These are phyloP conservation scores for Bombylius discolor DNA, from an alignment of 2,888 invertebrate genomes.

Conservation along the genomic window DNA sequence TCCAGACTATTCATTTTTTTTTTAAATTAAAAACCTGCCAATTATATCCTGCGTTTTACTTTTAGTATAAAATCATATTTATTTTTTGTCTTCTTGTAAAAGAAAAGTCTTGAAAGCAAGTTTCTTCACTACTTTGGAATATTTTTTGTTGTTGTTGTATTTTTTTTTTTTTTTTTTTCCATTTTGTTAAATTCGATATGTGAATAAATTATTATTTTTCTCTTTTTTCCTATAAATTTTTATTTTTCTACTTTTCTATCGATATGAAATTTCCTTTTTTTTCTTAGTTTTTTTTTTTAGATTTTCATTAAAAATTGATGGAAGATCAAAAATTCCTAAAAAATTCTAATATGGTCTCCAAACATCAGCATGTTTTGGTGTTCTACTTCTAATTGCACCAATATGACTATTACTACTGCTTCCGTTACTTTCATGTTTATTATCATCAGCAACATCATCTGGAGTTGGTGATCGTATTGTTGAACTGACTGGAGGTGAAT, in stretches of 20 bases:
- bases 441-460: slow-evolving; percentile 28
- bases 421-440: slow-evolving; percentile 4
- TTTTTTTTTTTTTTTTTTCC: background rate
- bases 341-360: slow-evolving; percentile 60
- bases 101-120: too few species aligned
- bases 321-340: background rate
- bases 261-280: slow-evolving; percentile 4
- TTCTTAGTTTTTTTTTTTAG: background rate
- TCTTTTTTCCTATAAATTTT: background rate
- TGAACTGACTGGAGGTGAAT: slow-evolving; percentile 37
- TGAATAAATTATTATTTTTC: slow-evolving; percentile 4
- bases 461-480: slow-evolving; percentile 44
- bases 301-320: background rate
- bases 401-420: slow-evolving; percentile 12
- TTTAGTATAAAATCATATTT: too few species aligned
- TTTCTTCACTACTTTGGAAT: background rate
- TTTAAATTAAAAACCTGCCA: too few species aligned
- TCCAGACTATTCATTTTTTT: too few species aligned
- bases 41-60: too few species aligned
- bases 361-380: slow-evolving; percentile 49
- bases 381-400: slow-evolving; percentile 35
- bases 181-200: slow-evolving; percentile 13
- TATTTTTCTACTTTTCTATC: background rate
- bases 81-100: too few species aligned
- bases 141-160: background rate